Conservation (phyloP, 2,797 vertebrate species). For the Gobionotothen gibberifrons region DNA sequence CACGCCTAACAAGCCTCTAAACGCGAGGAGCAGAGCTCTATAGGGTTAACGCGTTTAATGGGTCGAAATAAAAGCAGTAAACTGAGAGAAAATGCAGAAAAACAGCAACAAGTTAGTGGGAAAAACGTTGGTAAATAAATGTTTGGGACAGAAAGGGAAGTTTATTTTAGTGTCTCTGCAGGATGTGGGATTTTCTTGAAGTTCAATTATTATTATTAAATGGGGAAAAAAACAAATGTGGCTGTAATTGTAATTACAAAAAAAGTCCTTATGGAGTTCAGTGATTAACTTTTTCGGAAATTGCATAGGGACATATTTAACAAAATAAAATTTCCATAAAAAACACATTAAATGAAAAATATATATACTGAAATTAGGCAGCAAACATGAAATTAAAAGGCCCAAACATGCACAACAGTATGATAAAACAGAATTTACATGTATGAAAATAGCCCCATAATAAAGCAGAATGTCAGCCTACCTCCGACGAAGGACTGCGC, state of each 20-base stretch:
- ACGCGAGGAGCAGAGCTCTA: constrained; percentile 66
- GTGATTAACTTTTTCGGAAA: neutral
- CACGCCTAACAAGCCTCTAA: constrained; percentile 83
- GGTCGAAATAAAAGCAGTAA: constrained; percentile 66
- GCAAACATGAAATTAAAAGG: neutral
- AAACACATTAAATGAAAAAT: neutral
- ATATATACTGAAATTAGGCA: fast-evolving
- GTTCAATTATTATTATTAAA: neutral
- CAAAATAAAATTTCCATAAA: neutral
- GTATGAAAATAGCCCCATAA: neutral
- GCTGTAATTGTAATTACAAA: neutral
- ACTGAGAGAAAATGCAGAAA: constrained; percentile 33
- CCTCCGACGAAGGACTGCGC: constrained; percentile 97
- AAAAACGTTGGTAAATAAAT: constrained; percentile 44
- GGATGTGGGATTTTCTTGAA: too few relatives aligned
- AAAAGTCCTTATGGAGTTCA: neutral
- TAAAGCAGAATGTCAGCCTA: constrained; percentile 66
- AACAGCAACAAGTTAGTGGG: constrained; percentile 38
- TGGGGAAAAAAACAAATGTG: neutral
- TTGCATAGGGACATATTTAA: too few relatives aligned
- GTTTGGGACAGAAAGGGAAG: constrained; percentile 13
- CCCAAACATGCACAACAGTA: neutral
- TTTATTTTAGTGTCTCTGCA: neutral
- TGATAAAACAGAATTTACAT: neutral
- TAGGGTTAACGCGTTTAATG: constrained; percentile 75